A percentile compares a stretch with the other conserved stretches of the same genome.
These are phyloP conservation scores for Myotis daubentonii DNA, from an alignment of 2,797 vertebrate species.

Conservation along the genomic window DNA sequence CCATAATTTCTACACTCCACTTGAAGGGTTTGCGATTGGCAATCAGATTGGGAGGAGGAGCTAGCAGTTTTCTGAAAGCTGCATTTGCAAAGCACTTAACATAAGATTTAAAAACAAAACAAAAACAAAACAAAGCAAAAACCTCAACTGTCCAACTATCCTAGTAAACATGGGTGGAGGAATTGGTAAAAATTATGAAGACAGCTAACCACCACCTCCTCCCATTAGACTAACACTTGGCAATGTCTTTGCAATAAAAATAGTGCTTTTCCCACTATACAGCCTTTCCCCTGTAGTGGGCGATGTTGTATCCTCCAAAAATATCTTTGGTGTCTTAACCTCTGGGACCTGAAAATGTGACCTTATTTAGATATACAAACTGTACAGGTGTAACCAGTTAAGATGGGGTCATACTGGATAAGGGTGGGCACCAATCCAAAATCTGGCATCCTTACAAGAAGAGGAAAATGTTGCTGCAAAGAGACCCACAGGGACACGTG, in stretches of 20 bases:
- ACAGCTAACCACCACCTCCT: neutral
- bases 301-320: neutral
- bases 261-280: neutral
- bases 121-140: neutral
- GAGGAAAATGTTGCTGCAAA: neutral
- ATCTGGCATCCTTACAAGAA: neutral
- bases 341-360: neutral
- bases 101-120: neutral
- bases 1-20: neutral
- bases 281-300: neutral
- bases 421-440: neutral
- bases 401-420: neutral
- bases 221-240: neutral
- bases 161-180: neutral
- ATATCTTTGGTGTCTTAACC: neutral
- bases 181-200: neutral
- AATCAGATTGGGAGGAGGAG: neutral
- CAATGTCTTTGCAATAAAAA: neutral
- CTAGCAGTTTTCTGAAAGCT: slow-evolving; percentile 2
- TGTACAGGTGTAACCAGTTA: neutral
- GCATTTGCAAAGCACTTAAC: neutral
- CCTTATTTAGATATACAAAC: neutral
- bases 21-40: neutral
- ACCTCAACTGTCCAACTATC: neutral
- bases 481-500: neutral